Base-by-base conservation (phyloP, 2,888 invertebrate species). In the Tenthredo amoena region DNA sequence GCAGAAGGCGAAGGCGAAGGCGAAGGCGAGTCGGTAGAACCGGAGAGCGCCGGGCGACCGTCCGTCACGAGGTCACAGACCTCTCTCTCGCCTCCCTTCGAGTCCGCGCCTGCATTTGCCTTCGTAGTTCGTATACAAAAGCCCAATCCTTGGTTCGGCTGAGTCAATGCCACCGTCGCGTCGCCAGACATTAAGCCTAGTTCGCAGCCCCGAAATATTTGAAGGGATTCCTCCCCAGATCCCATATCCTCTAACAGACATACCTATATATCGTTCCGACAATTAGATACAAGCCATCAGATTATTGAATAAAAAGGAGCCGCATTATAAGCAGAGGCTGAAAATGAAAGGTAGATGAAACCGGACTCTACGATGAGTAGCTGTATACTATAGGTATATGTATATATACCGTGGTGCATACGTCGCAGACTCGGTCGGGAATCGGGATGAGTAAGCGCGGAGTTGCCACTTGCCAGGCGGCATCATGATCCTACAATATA, bases 21-120 rank as follows among this genome's bases (percentile, higher is more conserved):
- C 83, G 50, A 68, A 83, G 81, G 40, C 21, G 62, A 81, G 83
- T 83, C 71, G 68, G 34, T 43, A 43, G 40, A 83, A 83, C 83
- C 81, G 83, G 83, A 68, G 83, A 83, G 71, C 68, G 68, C 83
- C 68, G 71, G 81, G 84, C 47, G 85, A 62, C 77, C 15, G 50
- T 79, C 47, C 84, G 58, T 84, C 84, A 58, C 89, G 91, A 90
- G 92, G 92, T 92, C 92, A 93, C 91, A 91, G 93, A 93, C 93
- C 93, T 92, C 89, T 90, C 86, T 85, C 85, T 82, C 87, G 86
- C 83, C 68, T 85, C 68, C 82, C 86, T 81, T 84, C 62, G 81
- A 81, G 58, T 74, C 76, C 79, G 84, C 85, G 76, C 79, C 85
- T 89, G 88, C 85, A 89, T 88, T 87, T 88, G 87, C 87, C 83